Percentiles rank a stretch among this genome's conserved stretches.
Evolutionary conservation across 2,888 invertebrate species (phyloP).

Genomic region (Coleophora deauratella): DNA sequence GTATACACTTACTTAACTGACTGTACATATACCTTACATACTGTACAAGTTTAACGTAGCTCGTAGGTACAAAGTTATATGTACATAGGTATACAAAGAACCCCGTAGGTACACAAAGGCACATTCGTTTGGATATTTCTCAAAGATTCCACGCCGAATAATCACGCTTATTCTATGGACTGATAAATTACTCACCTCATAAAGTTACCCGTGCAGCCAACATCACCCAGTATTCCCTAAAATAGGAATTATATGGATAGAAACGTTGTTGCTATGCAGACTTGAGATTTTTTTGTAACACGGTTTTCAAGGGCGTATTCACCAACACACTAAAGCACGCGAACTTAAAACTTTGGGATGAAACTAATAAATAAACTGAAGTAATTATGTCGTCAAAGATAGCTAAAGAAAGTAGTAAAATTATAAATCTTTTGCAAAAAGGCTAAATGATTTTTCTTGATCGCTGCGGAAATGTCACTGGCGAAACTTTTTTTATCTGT

Average conservation of each 20-base stretch:
- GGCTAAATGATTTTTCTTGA: slow-evolving; percentile 38
- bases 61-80: slow-evolving; percentile 1
- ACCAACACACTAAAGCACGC: slow-evolving; percentile 29
- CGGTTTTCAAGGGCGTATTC: slow-evolving; percentile 65
- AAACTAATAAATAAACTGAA: slow-evolving; percentile 19
- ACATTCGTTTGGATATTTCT: slow-evolving; percentile 3
- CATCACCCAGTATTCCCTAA: slow-evolving; percentile 33
- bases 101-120: slow-evolving; percentile 22
- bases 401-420: slow-evolving; percentile 24
- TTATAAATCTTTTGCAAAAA: slow-evolving; percentile 33
- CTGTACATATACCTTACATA: neutral
- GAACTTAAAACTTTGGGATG: slow-evolving; percentile 21
- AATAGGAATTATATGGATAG: slow-evolving; percentile 44
- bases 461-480: slow-evolving; percentile 37
- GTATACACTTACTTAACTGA: neutral
- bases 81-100: slow-evolving; percentile 12
- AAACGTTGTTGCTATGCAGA: slow-evolving; percentile 70
- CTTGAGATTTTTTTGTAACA: slow-evolving; percentile 57
- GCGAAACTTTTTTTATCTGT: slow-evolving; percentile 22
- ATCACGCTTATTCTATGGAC: slow-evolving; percentile 1
- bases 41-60: no score
- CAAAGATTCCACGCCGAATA: neutral
- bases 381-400: slow-evolving; percentile 18
- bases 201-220: slow-evolving; percentile 42
- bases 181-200: slow-evolving; percentile 42